Percentiles rank a stretch among this genome's conserved stretches.
Evolutionary conservation across 2,797 vertebrate genomes (phyloP).

Genomic region (Siniperca scherzeri): DNA sequence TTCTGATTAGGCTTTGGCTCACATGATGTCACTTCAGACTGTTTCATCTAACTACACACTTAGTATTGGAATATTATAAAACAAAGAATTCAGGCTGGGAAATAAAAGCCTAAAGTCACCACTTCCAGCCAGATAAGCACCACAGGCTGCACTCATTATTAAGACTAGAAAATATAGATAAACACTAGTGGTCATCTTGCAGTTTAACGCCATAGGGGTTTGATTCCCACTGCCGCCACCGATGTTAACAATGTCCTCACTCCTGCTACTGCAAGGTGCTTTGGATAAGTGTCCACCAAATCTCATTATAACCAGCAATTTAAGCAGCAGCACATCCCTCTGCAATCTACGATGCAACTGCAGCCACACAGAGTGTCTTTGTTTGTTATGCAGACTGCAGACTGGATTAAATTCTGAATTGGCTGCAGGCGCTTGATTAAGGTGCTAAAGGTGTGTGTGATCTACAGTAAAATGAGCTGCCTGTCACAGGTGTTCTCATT

Average conservation of each 20-base stretch:
- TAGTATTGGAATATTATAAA: not conserved
- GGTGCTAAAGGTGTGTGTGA: conserved; percentile 11
- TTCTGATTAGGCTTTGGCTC: not conserved
- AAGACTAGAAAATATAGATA: too few species aligned
- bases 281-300: not conserved
- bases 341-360: not conserved
- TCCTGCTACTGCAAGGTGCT: not conserved
- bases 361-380: not conserved
- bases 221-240: not conserved
- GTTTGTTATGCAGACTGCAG: conserved; percentile 1
- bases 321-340: not conserved
- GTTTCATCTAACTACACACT: not conserved
- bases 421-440: not conserved
- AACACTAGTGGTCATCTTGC: not conserved
- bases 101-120: not conserved
- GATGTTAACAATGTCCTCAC: not conserved
- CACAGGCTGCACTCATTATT: too few species aligned
- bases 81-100: not conserved
- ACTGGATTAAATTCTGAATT: not conserved
- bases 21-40: not conserved
- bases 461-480: not conserved
- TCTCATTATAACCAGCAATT: not conserved
- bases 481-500: not conserved
- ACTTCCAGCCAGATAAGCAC: too few species aligned
- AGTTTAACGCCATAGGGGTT: not conserved